A percentile compares a stretch with the other conserved stretches of the same genome.
phyloP scores from a whole-genome alignment of 1,140 invertebrate genomes.

The Lysiphlebus fabarum region DNA sequence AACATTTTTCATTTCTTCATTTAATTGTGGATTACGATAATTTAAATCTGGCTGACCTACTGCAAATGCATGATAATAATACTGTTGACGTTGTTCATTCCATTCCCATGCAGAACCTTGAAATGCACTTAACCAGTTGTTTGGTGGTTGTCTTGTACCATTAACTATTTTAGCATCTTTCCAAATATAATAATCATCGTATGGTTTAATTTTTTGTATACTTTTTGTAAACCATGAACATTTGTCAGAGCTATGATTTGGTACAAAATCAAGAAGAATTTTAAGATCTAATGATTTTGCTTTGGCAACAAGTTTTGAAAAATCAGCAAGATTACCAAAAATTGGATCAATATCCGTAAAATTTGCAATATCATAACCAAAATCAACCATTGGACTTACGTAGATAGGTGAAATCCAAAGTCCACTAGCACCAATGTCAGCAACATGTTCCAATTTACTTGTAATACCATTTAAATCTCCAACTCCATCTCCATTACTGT shows the following conservation, averaged over 20 bases:
- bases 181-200: slow-evolving; percentile 71
- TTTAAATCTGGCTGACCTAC: slow-evolving; percentile 69
- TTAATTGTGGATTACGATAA: slow-evolving; percentile 58
- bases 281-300: slow-evolving; percentile 51
- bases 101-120: slow-evolving; percentile 59
- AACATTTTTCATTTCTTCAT: slow-evolving; percentile 59
- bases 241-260: slow-evolving; percentile 71
- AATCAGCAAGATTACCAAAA: slow-evolving; percentile 56
- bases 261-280: slow-evolving; percentile 68
- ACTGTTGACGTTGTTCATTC: slow-evolving; percentile 55
- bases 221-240: slow-evolving; percentile 70
- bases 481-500: slow-evolving; percentile 72
- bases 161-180: slow-evolving; percentile 44
- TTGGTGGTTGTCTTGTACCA: slow-evolving; percentile 33
- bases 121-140: slow-evolving; percentile 51
- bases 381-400: slow-evolving; percentile 52
- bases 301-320: slow-evolving; percentile 44
- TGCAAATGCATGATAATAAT: slow-evolving; percentile 64
- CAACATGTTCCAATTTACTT: slow-evolving; percentile 31
- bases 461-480: slow-evolving; percentile 63
- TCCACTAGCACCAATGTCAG: slow-evolving; percentile 44
- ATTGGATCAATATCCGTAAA: slow-evolving; percentile 51
- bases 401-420: slow-evolving; percentile 58
- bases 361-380: slow-evolving; percentile 52
- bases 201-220: slow-evolving; percentile 57